Evolutionary conservation across 2,888 invertebrate genomes (phyloP).

Genomic region (Drosophila nr. perissopoda): DNA sequence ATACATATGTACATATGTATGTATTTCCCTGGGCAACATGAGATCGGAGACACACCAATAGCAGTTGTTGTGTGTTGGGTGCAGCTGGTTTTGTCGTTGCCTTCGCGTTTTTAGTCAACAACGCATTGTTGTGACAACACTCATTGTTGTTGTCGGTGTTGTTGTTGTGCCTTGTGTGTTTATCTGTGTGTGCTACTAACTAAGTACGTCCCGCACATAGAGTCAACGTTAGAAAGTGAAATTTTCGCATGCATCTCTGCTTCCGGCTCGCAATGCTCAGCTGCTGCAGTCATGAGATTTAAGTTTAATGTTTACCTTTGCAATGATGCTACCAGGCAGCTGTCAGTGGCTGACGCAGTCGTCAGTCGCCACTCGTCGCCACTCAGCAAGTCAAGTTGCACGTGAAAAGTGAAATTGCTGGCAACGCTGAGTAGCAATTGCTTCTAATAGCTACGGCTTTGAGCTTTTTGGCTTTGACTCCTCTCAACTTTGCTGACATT

Average conservation of each 20-base stretch:
- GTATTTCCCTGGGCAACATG: slow-evolving; percentile 15
- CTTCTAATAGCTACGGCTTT: slow-evolving; percentile 72
- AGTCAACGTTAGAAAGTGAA: slow-evolving; percentile 66
- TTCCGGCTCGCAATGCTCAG: slow-evolving; percentile 60
- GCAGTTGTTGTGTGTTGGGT: slow-evolving; percentile 12
- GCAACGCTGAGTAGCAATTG: slow-evolving; percentile 66
- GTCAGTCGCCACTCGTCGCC: slow-evolving; percentile 39
- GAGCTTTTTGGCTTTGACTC: slow-evolving; percentile 38
- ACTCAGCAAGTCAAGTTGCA: slow-evolving; percentile 47
- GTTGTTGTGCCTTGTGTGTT: slow-evolving; percentile 17
- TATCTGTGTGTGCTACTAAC: not conserved
- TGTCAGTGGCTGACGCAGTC: slow-evolving; percentile 43
- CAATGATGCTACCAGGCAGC: slow-evolving; percentile 51
- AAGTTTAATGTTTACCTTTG: slow-evolving; percentile 71
- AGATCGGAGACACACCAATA: slow-evolving; percentile 16
- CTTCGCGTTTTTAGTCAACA: slow-evolving; percentile 25
- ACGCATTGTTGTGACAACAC: slow-evolving; percentile 55
- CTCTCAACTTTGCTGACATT: slow-evolving; percentile 24
- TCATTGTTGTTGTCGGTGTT: slow-evolving; percentile 15
- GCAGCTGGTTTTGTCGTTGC: slow-evolving; percentile 14
- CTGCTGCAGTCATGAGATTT: slow-evolving; percentile 50
- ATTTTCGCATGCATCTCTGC: slow-evolving; percentile 63
- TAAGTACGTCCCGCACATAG: slow-evolving; percentile 36
- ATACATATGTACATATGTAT: not conserved
- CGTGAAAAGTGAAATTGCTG: slow-evolving; percentile 71